A percentile compares a stretch with the other conserved stretches of the same genome.
Conservation (phyloP, 2,888 invertebrate genomes). For the Rapana venosa region DNA sequence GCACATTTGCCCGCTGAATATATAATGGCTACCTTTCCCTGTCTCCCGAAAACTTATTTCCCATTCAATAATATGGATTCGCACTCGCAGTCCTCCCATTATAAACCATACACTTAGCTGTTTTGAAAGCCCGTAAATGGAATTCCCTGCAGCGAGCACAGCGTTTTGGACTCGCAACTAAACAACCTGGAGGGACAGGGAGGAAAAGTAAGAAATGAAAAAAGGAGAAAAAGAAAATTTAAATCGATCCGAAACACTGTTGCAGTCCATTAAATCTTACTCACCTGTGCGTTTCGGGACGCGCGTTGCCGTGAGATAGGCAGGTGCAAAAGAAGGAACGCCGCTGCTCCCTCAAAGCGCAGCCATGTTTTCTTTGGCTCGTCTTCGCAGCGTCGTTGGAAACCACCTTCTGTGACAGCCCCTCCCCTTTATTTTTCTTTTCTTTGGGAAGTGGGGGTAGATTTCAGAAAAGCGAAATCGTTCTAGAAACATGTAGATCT, state of each 20-base stretch:
- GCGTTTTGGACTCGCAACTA: not conserved
- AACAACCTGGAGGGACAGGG: not conserved
- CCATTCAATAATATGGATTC: no score
- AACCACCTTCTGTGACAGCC: not conserved
- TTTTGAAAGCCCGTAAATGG: not conserved
- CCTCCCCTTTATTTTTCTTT: not conserved
- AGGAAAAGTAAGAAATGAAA: not conserved
- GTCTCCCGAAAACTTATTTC: no score
- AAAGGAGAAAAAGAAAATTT: not conserved
- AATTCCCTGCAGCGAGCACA: not conserved
- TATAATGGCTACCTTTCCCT: no score
- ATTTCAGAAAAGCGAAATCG: not conserved
- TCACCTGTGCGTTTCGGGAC: not conserved
- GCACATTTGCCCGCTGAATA: no score
- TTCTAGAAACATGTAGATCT: not conserved
- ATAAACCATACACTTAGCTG: no score
- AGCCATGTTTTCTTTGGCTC: slow-evolving; percentile 31
- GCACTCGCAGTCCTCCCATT: no score
- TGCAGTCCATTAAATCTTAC: slow-evolving; percentile 29
- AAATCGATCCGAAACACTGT: slow-evolving; percentile 17
- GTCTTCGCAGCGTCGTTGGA: not conserved
- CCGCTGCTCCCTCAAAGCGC: not conserved
- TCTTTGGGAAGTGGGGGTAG: not conserved
- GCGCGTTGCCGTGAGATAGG: slow-evolving; percentile 18
- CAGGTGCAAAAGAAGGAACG: slow-evolving; percentile 24